Evolutionary conservation across 2,113 vertebrate genomes (phyloP).

Genomic region (Nibea albiflora): DNA sequence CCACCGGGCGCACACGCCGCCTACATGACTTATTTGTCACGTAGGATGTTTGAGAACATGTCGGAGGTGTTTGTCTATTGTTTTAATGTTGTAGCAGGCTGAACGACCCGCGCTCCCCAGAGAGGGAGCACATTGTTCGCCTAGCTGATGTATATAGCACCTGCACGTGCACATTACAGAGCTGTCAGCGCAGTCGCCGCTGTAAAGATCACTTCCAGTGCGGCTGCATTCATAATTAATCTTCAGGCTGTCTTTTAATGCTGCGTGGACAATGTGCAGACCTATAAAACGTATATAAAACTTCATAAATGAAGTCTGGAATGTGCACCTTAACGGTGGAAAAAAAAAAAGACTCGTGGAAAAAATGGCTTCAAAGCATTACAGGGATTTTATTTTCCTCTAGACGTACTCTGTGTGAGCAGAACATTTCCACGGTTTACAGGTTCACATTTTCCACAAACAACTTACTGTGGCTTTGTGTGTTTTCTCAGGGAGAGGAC

Average conservation of each 20-base stretch:
- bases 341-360: slow-evolving; percentile 41
- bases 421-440: slow-evolving; percentile 20
- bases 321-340: slow-evolving; percentile 40
- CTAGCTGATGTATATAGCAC: slow-evolving; percentile 19
- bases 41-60: slow-evolving; percentile 40
- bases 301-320: slow-evolving; percentile 30
- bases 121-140: slow-evolving; percentile 57
- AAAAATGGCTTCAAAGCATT: slow-evolving; percentile 39
- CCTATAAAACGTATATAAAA: slow-evolving; percentile 17
- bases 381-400: slow-evolving; percentile 29
- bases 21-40: slow-evolving; percentile 49
- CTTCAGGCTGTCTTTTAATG: slow-evolving; percentile 14
- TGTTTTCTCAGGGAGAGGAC: neutral
- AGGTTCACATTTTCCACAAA: slow-evolving; percentile 36
- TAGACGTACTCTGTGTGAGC: slow-evolving; percentile 2
- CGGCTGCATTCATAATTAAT: slow-evolving; percentile 47
- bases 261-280: slow-evolving; percentile 1
- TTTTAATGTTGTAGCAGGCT: slow-evolving; percentile 21
- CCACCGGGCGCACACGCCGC: neutral
- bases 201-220: slow-evolving; percentile 7
- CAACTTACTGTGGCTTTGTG: slow-evolving; percentile 15
- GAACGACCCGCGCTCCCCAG: slow-evolving; percentile 22
- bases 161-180: slow-evolving; percentile 29
- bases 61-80: slow-evolving; percentile 46
- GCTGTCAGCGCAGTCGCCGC: slow-evolving; percentile 14